phyloP scores from a whole-genome alignment of 2,113 vertebrate genomes.

The Hippocampus zosterae region DNA sequence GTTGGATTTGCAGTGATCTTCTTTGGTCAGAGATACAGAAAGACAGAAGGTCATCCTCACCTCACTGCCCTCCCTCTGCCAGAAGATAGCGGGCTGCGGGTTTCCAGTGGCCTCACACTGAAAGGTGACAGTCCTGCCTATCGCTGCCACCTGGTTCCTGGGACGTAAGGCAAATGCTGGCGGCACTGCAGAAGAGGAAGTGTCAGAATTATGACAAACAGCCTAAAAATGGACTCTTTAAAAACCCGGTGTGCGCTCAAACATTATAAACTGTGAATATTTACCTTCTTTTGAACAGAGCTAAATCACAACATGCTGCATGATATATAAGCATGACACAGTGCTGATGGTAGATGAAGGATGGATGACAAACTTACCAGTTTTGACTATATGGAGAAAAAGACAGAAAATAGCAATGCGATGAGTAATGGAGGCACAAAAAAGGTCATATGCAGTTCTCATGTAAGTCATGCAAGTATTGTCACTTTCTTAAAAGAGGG shows the following conservation, averaged over 20 bases:
- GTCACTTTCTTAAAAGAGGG: not conserved
- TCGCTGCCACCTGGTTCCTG: constrained; percentile 85
- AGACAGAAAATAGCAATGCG: constrained; percentile 61
- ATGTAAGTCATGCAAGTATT: not conserved
- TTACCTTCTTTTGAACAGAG: constrained; percentile 21
- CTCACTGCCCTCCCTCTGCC: constrained; percentile 92
- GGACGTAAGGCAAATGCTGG: constrained; percentile 88
- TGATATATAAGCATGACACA: constrained; percentile 73
- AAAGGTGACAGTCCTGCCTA: constrained; percentile 88
- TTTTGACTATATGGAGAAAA: constrained; percentile 82
- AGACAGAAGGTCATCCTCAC: constrained; percentile 65
- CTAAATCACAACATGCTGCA: constrained; percentile 3
- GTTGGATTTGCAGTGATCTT: constrained; percentile 23
- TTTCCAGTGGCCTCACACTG: constrained; percentile 91
- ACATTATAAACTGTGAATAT: not conserved
- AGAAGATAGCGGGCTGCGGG: constrained; percentile 94
- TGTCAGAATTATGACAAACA: constrained; percentile 34
- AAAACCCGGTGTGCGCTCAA: not conserved
- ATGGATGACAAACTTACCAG: constrained; percentile 93
- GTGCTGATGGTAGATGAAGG: constrained; percentile 77
- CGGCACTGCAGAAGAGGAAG: constrained; percentile 74
- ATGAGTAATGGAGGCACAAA: constrained; percentile 41
- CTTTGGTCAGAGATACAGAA: constrained; percentile 14
- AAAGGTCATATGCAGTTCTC: not conserved
- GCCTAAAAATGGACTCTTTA: not conserved